Base-by-base conservation (phyloP, 1,140 invertebrate species). In the Leptinotarsa defecta region DNA sequence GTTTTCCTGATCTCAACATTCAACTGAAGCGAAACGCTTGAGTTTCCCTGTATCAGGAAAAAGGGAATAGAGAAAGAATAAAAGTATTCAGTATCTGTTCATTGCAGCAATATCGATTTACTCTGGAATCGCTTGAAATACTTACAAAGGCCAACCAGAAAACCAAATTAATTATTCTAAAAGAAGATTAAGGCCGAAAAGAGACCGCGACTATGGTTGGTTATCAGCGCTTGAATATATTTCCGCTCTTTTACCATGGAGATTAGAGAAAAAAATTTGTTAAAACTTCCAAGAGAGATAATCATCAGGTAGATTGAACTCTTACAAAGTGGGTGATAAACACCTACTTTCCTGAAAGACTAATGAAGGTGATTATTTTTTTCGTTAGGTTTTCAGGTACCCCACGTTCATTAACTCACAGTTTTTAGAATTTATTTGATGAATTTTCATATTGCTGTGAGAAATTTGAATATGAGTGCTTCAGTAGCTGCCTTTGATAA, bases 261-360 rank as follows among this genome's bases (percentile, higher is more conserved):
- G 52, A 57, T 57, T 57, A 57, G n/a, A 57, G 52, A 57, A 57
- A 57, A 43, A 57, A 57, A 57, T 57, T 57, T 57, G 52, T 57
- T 57, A 0, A 57, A 57, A 57, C 15, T 57, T 57, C 17, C 52
- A 57, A 57, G 52, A 57, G 52, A 57, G 52, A 57, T 57, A 57
- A 57, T 57, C 52, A 57, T 57, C 52, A 57, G 52, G 52, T 57
- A 19, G 17, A 57, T 57, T 57, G 52, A 57, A 57, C 52, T 57
- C n/a, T 19, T 19, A 57, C 13, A 57, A 57, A 57, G 17, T 57
- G 13, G 52, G 17, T 57, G 52, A 57, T 57, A 17, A 57, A 57
- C 52, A 19, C 13, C 4, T 57, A 57, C 52, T 57, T 57, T 57
- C 52, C 52, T 57, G 6, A 57, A 19, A 19, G 52, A 57, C 52